phyloP scores from a whole-genome alignment of 2,888 invertebrate genomes.

The Ornithoptera priamus region DNA sequence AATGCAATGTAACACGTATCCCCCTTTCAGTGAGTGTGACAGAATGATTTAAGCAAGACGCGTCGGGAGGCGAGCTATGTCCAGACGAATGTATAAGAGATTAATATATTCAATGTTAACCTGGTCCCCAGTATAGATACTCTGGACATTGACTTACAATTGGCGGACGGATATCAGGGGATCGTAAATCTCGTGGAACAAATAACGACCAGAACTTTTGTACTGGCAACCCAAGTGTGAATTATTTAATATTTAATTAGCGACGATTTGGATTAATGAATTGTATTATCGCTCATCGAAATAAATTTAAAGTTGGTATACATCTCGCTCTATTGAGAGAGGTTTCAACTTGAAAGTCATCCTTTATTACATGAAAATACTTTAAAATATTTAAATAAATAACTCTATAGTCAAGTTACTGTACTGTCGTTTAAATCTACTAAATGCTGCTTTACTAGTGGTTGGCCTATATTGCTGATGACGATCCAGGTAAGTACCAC shows the following conservation, averaged over 20 bases:
- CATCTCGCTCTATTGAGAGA: too few species aligned
- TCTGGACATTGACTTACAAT: conserved; percentile 28
- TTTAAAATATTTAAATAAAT: too few species aligned
- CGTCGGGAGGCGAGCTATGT: conserved; percentile 29
- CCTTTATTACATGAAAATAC: too few species aligned
- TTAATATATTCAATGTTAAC: conserved; percentile 30
- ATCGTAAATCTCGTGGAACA: conserved; percentile 21
- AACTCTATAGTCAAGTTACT: too few species aligned
- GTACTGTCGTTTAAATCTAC: too few species aligned
- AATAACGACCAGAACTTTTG: conserved; percentile 1
- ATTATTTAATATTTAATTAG: conserved; percentile 1
- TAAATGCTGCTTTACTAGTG: too few species aligned
- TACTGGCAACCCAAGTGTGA: conserved; percentile 6
- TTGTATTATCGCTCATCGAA: too few species aligned
- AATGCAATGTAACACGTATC: conserved; percentile 21
- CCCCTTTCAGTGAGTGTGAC: conserved; percentile 19
- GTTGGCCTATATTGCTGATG: too few species aligned
- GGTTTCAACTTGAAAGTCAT: too few species aligned
- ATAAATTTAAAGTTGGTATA: too few species aligned
- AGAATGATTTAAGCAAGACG: conserved; percentile 32
- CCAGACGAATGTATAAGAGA: conserved; percentile 32
- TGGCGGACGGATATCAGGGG: conserved; percentile 13
- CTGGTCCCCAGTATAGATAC: conserved; percentile 21
- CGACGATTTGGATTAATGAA: not conserved
- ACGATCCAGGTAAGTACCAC: too few species aligned